These are phyloP conservation scores for Andricus quercusramuli DNA, from an alignment of 2,888 invertebrate genomes.

Conservation along the genomic window DNA sequence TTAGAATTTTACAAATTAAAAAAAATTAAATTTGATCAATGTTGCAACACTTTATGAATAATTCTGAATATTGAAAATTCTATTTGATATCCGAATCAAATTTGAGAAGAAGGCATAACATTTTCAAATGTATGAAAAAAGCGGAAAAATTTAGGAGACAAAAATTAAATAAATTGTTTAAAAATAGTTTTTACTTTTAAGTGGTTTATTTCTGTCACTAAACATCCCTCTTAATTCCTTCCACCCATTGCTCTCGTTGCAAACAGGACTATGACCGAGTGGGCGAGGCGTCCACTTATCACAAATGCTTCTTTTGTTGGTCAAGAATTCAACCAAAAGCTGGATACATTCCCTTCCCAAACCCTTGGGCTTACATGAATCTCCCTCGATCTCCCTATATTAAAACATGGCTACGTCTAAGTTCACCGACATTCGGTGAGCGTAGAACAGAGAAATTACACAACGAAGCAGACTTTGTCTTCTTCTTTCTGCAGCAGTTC, in stretches of 20 bases:
- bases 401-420: too few relatives aligned
- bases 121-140: neutral
- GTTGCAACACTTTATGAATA: too few relatives aligned
- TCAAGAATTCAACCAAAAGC: constrained; percentile 69
- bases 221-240: constrained; percentile 58
- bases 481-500: too few relatives aligned
- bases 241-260: constrained; percentile 62
- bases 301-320: constrained; percentile 76
- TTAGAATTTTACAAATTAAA: too few relatives aligned
- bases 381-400: too few relatives aligned
- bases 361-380: too few relatives aligned
- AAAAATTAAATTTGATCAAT: too few relatives aligned
- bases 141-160: neutral
- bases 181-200: constrained; percentile 7
- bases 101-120: neutral
- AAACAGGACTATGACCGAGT: constrained; percentile 71
- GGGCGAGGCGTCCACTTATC: constrained; percentile 73
- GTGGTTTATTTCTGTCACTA: constrained; percentile 55
- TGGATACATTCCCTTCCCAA: constrained; percentile 42
- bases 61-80: too few relatives aligned
- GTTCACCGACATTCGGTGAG: too few relatives aligned
- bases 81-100: too few relatives aligned
- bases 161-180: neutral
- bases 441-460: too few relatives aligned
- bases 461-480: too few relatives aligned